phyloP scores from a whole-genome alignment of 1,140 invertebrate species.

The Drosophila equinoxialis region DNA sequence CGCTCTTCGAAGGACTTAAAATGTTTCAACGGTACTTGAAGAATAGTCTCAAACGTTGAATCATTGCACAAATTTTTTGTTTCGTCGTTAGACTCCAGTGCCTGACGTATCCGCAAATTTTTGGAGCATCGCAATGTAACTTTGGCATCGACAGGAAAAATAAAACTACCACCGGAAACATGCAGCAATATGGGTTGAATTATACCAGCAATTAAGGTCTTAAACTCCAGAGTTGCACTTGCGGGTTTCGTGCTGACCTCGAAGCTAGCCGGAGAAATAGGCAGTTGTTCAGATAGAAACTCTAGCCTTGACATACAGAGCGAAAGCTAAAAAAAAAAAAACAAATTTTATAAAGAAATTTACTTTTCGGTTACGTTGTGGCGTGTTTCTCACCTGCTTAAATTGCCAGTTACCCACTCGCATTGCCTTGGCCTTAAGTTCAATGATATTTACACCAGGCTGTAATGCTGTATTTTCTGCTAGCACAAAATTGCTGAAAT shows the following conservation, averaged over 20 bases:
- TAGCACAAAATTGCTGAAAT: conserved; percentile 87
- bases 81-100: background rate
- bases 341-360: no score
- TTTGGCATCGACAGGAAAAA: conserved; percentile 84
- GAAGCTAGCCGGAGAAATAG: conserved; percentile 73
- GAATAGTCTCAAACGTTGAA: conserved; percentile 84
- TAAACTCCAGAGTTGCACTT: conserved; percentile 82
- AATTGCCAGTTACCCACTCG: conserved; percentile 80
- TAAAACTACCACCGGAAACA: conserved; percentile 88
- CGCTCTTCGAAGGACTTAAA: conserved; percentile 89
- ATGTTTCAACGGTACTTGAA: conserved; percentile 86
- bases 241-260: conserved; percentile 84
- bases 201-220: conserved; percentile 88
- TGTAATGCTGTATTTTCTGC: conserved; percentile 84
- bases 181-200: conserved; percentile 88
- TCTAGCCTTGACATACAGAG: conserved; percentile 84
- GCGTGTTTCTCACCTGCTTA: conserved; percentile 59
- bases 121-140: conserved; percentile 85
- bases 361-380: background rate
- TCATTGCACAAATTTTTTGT: conserved; percentile 38
- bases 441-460: conserved; percentile 90
- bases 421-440: conserved; percentile 86
- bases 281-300: conserved; percentile 85
- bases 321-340: conserved; percentile 44
- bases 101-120: conserved; percentile 84